Base-by-base conservation (phyloP, 1,140 invertebrate genomes). In the Drosophila trapezifrons region DNA sequence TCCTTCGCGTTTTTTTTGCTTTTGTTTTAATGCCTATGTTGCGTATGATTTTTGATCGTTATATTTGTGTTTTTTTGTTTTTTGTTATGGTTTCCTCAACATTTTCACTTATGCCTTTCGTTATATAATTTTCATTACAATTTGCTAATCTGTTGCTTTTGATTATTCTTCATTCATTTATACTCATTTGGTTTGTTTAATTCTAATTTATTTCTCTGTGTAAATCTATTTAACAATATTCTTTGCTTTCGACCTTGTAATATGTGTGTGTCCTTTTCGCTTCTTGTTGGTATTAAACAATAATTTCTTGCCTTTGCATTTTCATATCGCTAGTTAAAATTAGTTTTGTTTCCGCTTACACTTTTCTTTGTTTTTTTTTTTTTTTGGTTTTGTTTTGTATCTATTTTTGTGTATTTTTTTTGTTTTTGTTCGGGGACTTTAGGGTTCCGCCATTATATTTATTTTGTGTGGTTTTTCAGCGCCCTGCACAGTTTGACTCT, bases 211-310 rank as follows among this genome's bases (percentile, higher is more conserved):
- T 52, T 43, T 54, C n/a, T 69, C 64, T 66, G 78, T 82, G 80
- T 90, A 81, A 85, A 76, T 85, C 85, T 90, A 89, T 78, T 90
- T 82, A 86, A 87, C 82, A 87, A 83, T 90, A 90, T 83, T 70
- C 77, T 90, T 86, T 86, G 71, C 78, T 72, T 72, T 86, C 59
- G 59, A 73, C 83, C 78, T 71, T 70, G 52, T 83, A 80, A 90
- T 90, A 89, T 90, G 80, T 65, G 67, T 83, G 60, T 81, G 58
- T 66, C 65, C 73, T 54, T 65, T 66, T 59, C 45, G 15, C 27
- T 45, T n/a, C 18, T 56, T 63, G 32, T 71, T 77, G 75, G 76
- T 86, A 56, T 77, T 86, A 87, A 86, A 86, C 84, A 89, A 89
- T 80, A 87, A 87, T 83, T 83, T 89, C 69, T 78, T 87, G 69